Percentiles rank a stretch among this genome's conserved stretches.
Conservation (phyloP, 2,888 invertebrate genomes). For the Sycophila texana region DNA sequence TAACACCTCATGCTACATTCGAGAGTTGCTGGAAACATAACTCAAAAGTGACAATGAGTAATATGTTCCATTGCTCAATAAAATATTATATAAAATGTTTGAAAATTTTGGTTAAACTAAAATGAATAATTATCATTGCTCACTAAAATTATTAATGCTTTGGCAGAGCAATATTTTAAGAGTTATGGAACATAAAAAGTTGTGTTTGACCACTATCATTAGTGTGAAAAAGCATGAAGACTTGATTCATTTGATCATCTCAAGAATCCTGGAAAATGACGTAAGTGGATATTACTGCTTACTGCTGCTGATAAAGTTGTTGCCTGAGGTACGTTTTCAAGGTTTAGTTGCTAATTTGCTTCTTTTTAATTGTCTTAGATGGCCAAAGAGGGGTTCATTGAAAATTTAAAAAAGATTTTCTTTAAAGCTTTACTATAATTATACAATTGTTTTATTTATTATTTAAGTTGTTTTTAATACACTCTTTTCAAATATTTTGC, state of each 20-base stretch:
- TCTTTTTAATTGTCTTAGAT: neutral
- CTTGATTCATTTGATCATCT: conserved; percentile 68
- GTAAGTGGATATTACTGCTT: conserved; percentile 69
- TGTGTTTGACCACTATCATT: conserved; percentile 45
- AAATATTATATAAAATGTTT: conserved; percentile 23
- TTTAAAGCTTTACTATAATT: too few species aligned
- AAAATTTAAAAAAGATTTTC: too few species aligned
- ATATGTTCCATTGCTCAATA: conserved; percentile 55
- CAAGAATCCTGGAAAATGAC: conserved; percentile 71
- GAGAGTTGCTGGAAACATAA: conserved; percentile 38
- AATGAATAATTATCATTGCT: conserved; percentile 28
- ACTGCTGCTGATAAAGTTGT: conserved; percentile 71
- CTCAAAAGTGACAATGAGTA: conserved; percentile 50
- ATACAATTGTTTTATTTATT: neutral
- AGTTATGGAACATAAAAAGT: conserved; percentile 51
- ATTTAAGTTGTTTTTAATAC: neutral
- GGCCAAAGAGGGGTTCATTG: too few species aligned
- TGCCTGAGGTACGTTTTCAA: conserved; percentile 74
- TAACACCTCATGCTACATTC: conserved; percentile 45
- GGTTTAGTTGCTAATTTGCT: conserved; percentile 67
- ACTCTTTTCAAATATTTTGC: conserved; percentile 19
- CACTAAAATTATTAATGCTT: conserved; percentile 22
- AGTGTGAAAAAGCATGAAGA: conserved; percentile 68
- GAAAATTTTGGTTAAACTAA: neutral
- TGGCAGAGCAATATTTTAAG: conserved; percentile 39